These are phyloP conservation scores for Microcebus jonahi DNA, from an alignment of 2,113 vertebrate species.

Conservation along the genomic window DNA sequence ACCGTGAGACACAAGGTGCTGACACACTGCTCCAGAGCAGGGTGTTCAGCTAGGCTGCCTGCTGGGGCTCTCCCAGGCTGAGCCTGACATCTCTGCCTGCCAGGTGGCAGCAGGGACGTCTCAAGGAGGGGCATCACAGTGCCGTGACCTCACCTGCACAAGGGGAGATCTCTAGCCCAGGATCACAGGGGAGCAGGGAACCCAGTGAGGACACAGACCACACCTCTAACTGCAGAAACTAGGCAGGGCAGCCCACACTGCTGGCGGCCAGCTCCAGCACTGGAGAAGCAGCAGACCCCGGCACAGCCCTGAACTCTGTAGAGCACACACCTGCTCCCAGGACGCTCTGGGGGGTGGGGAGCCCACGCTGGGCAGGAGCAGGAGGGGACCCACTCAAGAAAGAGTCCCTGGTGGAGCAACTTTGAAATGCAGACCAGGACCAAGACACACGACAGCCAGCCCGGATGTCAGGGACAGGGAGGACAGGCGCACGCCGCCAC, in stretches of 20 bases:
- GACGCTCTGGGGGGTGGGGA: no score
- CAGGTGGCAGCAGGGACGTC: background rate
- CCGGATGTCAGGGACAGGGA: background rate
- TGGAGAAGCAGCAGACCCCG: background rate
- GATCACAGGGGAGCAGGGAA: slow-evolving; percentile 59
- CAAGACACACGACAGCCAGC: background rate
- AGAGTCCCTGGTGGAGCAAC: background rate
- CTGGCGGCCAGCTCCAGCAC: background rate
- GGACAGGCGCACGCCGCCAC: background rate
- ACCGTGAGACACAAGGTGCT: background rate
- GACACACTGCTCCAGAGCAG: background rate
- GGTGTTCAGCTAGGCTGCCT: background rate
- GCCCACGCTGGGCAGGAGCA: slow-evolving; percentile 18
- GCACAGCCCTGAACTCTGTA: slow-evolving; percentile 17
- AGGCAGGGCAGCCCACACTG: background rate
- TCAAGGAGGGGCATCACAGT: background rate
- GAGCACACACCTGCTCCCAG: background rate
- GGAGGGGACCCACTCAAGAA: background rate
- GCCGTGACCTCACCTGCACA: slow-evolving; percentile 12
- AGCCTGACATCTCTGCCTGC: background rate
- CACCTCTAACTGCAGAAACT: slow-evolving; percentile 50
- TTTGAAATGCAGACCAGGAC: background rate
- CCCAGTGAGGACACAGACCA: slow-evolving; percentile 74
- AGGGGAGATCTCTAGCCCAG: background rate
- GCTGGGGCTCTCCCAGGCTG: background rate